Percentiles rank a stretch among this genome's conserved stretches.
Evolutionary conservation across 2,888 invertebrate species (phyloP).

Genomic region (Brachycybe producta): DNA sequence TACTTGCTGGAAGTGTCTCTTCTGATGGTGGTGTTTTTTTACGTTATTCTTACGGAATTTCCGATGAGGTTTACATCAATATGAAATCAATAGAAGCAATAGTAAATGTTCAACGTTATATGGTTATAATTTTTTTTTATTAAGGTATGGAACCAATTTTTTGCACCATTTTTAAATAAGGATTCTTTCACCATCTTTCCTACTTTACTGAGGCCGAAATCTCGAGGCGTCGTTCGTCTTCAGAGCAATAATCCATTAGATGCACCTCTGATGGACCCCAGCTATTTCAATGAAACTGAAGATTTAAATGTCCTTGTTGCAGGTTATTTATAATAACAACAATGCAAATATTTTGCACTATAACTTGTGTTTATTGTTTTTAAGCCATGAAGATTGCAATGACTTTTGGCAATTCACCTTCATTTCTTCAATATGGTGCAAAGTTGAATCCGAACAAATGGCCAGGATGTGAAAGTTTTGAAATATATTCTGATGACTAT

Average conservation of each 20-base stretch:
- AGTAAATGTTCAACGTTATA: too few species aligned
- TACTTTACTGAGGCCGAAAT: slow-evolving; percentile 56
- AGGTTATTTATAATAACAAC: too few species aligned
- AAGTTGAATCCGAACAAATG: not conserved
- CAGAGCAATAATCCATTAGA: slow-evolving; percentile 69
- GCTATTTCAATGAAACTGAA: slow-evolving; percentile 70
- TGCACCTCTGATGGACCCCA: slow-evolving; percentile 77
- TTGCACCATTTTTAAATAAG: too few species aligned
- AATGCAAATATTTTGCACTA: too few species aligned
- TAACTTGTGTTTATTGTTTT: too few species aligned
- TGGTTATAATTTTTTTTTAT: too few species aligned
- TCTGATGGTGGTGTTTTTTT: not conserved
- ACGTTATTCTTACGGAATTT: not conserved
- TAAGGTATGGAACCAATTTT: too few species aligned
- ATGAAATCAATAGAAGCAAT: not conserved
- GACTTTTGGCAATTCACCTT: not conserved
- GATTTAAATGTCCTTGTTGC: slow-evolving; percentile 68
- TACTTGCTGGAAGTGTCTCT: slow-evolving; percentile 47
- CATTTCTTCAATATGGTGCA: not conserved
- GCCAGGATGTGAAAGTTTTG: slow-evolving; percentile 5
- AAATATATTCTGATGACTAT: slow-evolving; percentile 13
- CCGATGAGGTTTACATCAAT: not conserved
- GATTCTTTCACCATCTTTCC: too few species aligned
- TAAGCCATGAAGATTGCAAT: not conserved
- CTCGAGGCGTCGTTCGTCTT: slow-evolving; percentile 50